Evolutionary conservation across 1,140 invertebrate species (phyloP), one percentile per base, ranked within the genome.

Genomic region (Tetraneura akinire): DNA sequence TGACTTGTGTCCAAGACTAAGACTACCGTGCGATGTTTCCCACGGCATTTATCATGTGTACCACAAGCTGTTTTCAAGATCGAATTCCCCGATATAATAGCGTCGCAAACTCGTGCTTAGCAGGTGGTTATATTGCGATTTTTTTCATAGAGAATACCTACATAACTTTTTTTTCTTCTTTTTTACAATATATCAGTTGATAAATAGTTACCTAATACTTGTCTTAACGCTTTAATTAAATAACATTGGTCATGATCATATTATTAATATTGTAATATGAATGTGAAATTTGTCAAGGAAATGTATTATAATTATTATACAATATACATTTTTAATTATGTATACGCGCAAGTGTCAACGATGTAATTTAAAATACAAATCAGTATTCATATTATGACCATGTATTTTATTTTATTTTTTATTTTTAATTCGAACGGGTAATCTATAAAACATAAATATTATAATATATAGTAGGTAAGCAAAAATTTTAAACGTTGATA

Each of bases 21-120:
- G 45, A 78, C 74, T 78, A 78, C 74, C 45, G 74, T 78, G 55
- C 42, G 6, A 42, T 78, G 74, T 78, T 71, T 78, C 74, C 55
- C 74, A 78, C 74, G 74, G 74, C 74, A 78, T 78, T 78, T 60
- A 78, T 78, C 73, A 47, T 47, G 55, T 60, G 37, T 78, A 42
- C 53, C 32, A 55, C 49, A 42, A 78, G 74, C 53, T 78, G 74
- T 78, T 60, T 76, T 60, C 55, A 26, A 78, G 55, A 78, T 78
- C 74, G 16, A 57, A 78, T 78, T 76, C 71, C 57, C 71, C 37
- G 74, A 78, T 78, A 78, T 78, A 60, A 62, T 78, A 13, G 9
- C 29, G 32, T 57, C 26, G 71, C 53, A n/a, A 55, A 74, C 71
- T 42, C 60, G 47, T 78, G 29, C 74, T 62, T 78, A 55, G 37